Evolutionary conservation across 2,888 invertebrate genomes (phyloP), one percentile per base, ranked within the genome.

Genomic region (Anoplius nigerrimus): DNA sequence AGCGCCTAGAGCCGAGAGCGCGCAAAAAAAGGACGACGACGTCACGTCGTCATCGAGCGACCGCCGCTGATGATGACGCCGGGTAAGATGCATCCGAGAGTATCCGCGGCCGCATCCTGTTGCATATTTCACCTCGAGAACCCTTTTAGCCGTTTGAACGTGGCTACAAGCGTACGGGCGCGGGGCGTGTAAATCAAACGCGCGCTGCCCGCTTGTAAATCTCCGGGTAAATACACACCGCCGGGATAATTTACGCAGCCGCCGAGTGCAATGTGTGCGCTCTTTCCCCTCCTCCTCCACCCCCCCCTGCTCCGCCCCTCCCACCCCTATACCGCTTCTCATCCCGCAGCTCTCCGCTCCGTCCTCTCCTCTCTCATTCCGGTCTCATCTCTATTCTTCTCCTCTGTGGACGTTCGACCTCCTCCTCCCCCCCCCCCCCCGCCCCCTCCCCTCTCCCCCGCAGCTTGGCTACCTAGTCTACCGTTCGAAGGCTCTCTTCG

Each of bases 201-300:
- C 81, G 82, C 84, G 82, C 82, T 84, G 85, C 79, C 82, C 82
- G 84, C 84, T 83, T 85, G 88, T 88, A 88, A 88, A 88, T 88
- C 88, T 87, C 82, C 79, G 69, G 78, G 84, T 87, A 88, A 88
- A 87, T 88, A 88, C 87, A 88, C 87, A 87, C 86, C 83, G 80
- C 75, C 68, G 77, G 77, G 86, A 88, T 88, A 88, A 88, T 88
- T 88, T 88, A 88, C 87, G 85, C 87, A 88, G 85, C 82, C 82
- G 79, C 80, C 74, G 71, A 73, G 61, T 46, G 60, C 52, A 57
- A 61, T 57, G 24, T 48, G 46, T 21, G 62, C 65, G 21, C 27
- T 54, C 54, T 48, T 46, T 27, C 46, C 34, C 46, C 21, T 54
- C 21, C 59, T 43, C 4, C 48, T 22, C 52, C 34, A 24, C 22